A percentile compares a stretch with the other conserved stretches of the same genome.
phyloP scores from a whole-genome alignment of 2,888 invertebrate genomes.

The Lasius fuliginosus region DNA sequence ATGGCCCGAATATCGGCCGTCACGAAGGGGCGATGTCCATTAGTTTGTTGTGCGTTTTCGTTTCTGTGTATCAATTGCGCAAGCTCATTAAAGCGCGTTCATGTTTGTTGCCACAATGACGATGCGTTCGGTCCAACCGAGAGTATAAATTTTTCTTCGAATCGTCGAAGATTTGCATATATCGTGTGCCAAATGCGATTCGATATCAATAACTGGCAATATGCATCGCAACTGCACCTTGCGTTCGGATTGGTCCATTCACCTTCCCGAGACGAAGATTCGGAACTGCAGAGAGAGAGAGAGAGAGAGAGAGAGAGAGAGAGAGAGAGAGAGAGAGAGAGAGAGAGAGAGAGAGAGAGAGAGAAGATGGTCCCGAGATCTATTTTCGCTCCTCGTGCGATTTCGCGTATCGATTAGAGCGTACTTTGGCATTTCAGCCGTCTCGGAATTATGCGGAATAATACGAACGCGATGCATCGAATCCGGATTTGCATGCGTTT shows the following conservation, averaged over 20 bases:
- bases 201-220: not conserved
- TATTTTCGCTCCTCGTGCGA: constrained; percentile 13
- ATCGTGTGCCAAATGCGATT: not conserved
- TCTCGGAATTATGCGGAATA: constrained; percentile 1
- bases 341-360: not conserved
- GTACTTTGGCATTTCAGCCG: not conserved
- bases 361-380: not conserved
- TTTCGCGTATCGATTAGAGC: constrained; percentile 30
- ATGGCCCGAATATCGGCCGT: constrained; percentile 37
- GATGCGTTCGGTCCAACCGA: not conserved
- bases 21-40: constrained; percentile 19
- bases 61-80: constrained; percentile 26
- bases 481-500: constrained; percentile 16
- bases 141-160: not conserved
- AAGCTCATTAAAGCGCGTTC: constrained; percentile 16
- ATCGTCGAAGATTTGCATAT: constrained; percentile 4
- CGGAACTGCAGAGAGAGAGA: not conserved
- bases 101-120: not conserved
- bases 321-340: too few species aligned
- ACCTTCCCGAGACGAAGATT: constrained; percentile 5
- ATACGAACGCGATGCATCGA: not conserved
- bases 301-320: not conserved
- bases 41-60: not conserved
- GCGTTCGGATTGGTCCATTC: constrained; percentile 16
- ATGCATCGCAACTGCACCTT: constrained; percentile 7